These are phyloP conservation scores for Actinia tenebrosa DNA, from an alignment of 64 coral and sea anemone genomes.

Conservation along the genomic window DNA sequence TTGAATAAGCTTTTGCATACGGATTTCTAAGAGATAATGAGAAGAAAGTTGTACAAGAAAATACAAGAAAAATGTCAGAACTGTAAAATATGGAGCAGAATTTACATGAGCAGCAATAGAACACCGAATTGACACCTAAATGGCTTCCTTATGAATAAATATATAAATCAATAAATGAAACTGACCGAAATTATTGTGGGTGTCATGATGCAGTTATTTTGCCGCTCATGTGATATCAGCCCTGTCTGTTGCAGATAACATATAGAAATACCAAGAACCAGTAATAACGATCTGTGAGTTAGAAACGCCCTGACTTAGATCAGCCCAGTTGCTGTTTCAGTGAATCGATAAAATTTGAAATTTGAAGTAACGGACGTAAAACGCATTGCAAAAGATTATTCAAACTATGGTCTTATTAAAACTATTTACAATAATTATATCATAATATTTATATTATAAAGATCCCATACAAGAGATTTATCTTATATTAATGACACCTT, in stretches of 20 bases:
- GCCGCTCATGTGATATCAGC: too few species aligned
- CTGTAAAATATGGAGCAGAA: too few species aligned
- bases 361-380: not conserved
- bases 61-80: too few species aligned
- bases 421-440: not conserved
- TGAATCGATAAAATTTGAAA: too few species aligned
- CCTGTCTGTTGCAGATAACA: too few species aligned
- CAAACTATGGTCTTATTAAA: not conserved
- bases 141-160: not conserved
- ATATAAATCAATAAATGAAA: too few species aligned
- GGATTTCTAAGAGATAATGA: too few species aligned
- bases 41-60: too few species aligned
- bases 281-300: not conserved
- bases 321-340: too few species aligned
- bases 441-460: not conserved
- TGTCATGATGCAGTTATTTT: too few species aligned
- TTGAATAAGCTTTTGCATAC: constrained; percentile 10
- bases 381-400: constrained; percentile 2
- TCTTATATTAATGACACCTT: not conserved
- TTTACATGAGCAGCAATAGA: not conserved
- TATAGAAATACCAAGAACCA: not conserved
- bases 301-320: too few species aligned
- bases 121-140: not conserved
- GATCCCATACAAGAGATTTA: not conserved
- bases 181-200: too few species aligned